Percentiles rank a stretch among this genome's conserved stretches.
phyloP scores from a whole-genome alignment of 2,113 vertebrate species.

The Anhinga rufa region DNA sequence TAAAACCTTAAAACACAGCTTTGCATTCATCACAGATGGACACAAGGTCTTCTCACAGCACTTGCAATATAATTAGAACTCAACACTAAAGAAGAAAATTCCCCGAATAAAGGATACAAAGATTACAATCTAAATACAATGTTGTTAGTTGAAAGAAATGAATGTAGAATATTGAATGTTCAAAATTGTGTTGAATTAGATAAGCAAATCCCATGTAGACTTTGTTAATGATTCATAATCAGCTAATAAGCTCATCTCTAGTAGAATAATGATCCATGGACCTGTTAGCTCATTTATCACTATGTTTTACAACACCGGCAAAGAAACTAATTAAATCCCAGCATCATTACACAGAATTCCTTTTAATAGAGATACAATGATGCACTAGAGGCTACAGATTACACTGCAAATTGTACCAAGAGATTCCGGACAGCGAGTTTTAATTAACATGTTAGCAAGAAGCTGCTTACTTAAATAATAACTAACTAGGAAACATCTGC shows the following conservation, averaged over 20 bases:
- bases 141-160: conserved; percentile 66
- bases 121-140: conserved; percentile 67
- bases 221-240: conserved; percentile 92
- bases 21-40: not conserved
- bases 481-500: conserved; percentile 65
- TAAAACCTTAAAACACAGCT: not conserved
- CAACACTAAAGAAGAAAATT: not conserved
- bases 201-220: conserved; percentile 84
- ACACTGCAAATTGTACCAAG: conserved; percentile 89
- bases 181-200: conserved; percentile 80
- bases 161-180: conserved; percentile 75
- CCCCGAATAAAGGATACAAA: conserved; percentile 13
- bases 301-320: conserved; percentile 97
- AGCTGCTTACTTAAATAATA: conserved; percentile 81
- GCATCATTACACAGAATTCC: conserved; percentile 98
- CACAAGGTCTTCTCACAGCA: not conserved
- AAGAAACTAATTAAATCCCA: conserved; percentile 99
- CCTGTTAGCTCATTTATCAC: conserved; percentile 99
- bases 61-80: conserved; percentile 33
- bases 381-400: conserved; percentile 92
- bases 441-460: conserved; percentile 87
- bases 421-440: conserved; percentile 85
- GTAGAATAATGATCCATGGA: conserved; percentile 94
- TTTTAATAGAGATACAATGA: conserved; percentile 98
- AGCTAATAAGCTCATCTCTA: conserved; percentile 91